These are phyloP conservation scores for Nipponacmea schrenckii DNA, from an alignment of 2,888 invertebrate species.

Conservation along the genomic window DNA sequence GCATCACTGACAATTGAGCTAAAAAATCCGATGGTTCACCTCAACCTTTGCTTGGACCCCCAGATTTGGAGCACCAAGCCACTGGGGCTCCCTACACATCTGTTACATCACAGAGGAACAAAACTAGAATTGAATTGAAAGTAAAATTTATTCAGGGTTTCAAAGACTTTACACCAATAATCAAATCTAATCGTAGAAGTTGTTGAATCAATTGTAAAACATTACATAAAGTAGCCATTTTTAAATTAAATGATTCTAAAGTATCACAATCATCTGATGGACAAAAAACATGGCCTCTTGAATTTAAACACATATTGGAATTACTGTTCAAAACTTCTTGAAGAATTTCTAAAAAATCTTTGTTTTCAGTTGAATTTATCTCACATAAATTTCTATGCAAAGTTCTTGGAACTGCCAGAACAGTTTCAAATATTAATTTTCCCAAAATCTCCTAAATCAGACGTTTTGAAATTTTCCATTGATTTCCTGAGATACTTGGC, in stretches of 20 bases:
- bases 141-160: no score
- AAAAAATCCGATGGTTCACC: no score
- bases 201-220: constrained; percentile 39
- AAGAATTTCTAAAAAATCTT: constrained; percentile 17
- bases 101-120: no score
- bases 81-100: no score
- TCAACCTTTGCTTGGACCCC: no score
- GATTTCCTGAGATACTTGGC: constrained; percentile 24
- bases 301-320: constrained; percentile 15
- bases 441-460: not conserved
- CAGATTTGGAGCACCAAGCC: no score
- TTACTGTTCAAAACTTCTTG: constrained; percentile 8
- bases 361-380: not conserved
- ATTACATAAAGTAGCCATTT: constrained; percentile 38
- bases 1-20: no score
- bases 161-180: constrained; percentile 38
- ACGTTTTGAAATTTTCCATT: constrained; percentile 15
- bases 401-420: constrained; percentile 22
- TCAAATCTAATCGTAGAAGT: constrained; percentile 41
- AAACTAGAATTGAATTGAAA: no score
- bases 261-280: constrained; percentile 15
- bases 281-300: constrained; percentile 8
- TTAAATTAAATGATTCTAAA: constrained; percentile 41
- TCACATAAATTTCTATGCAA: constrained; percentile 27
- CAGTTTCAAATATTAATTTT: no score